A percentile compares a stretch with the other conserved stretches of the same genome.
Conservation (phyloP, 2,797 vertebrate species). For the Scolopax rusticola region DNA sequence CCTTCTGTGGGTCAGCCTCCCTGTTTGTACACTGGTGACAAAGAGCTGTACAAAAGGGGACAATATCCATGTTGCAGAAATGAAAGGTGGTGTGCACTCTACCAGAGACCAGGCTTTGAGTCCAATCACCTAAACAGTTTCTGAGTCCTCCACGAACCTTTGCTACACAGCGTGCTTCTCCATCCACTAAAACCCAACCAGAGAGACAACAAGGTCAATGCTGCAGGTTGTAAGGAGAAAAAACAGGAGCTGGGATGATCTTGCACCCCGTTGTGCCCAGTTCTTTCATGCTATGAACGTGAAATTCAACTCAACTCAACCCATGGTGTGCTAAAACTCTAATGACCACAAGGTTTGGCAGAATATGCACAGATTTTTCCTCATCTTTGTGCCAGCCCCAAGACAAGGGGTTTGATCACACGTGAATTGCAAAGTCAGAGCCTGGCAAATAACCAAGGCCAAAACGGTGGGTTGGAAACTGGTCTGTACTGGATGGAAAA, state of each 20-base stretch:
- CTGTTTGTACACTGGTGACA: background rate
- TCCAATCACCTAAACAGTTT: background rate
- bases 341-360: background rate
- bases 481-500: background rate
- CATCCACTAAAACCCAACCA: background rate
- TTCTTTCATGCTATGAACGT: fast-evolving
- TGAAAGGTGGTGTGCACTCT: background rate
- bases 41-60: background rate
- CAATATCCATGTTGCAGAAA: fast-evolving
- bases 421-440: background rate
- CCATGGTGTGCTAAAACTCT: background rate
- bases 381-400: background rate
- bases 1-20: background rate
- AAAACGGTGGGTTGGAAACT: background rate
- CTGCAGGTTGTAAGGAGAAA: fast-evolving
- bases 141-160: background rate
- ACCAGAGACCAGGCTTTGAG: background rate
- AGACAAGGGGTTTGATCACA: background rate
- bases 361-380: background rate
- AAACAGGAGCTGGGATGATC: background rate
- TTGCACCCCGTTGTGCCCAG: background rate
- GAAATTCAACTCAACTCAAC: background rate
- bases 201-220: background rate
- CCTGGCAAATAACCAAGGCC: background rate
- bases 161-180: background rate